These are phyloP conservation scores for Helicoverpa zea DNA, from an alignment of 1,140 invertebrate genomes.

Conservation along the genomic window DNA sequence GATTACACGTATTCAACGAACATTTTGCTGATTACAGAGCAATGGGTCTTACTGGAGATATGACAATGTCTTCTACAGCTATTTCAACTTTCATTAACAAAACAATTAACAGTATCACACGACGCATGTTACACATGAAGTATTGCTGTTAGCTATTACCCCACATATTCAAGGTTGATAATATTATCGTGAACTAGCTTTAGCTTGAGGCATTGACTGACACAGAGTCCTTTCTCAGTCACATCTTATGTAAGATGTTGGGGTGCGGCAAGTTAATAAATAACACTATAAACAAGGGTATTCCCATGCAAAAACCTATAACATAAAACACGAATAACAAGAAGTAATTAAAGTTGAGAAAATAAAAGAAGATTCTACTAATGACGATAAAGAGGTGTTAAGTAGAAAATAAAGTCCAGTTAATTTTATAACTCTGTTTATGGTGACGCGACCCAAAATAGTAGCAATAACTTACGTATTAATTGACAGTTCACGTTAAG, in stretches of 20 bases:
- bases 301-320: background rate
- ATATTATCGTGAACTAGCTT: conserved; percentile 38
- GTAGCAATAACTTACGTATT: background rate
- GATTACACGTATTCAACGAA: too few relatives aligned
- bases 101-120: conserved; percentile 12
- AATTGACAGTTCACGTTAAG: background rate
- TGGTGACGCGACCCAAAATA: background rate
- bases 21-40: too few relatives aligned
- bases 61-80: background rate
- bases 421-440: background rate
- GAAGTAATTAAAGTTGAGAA: background rate
- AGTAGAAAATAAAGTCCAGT: background rate
- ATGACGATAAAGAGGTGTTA: conserved; percentile 10
- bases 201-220: conserved; percentile 14
- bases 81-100: conserved; percentile 26
- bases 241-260: conserved; percentile 34
- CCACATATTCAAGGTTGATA: conserved; percentile 47
- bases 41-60: too few relatives aligned
- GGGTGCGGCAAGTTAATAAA: conserved; percentile 5
- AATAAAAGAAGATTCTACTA: background rate
- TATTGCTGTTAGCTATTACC: conserved; percentile 43
- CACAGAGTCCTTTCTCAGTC: conserved; percentile 39
- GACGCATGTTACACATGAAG: conserved; percentile 18
- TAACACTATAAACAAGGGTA: background rate
- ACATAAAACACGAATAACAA: background rate